Percentiles rank a stretch among this genome's conserved stretches.
These are phyloP conservation scores for Tribolium castaneum DNA, from an alignment of 1,140 invertebrate genomes.

Conservation along the genomic window DNA sequence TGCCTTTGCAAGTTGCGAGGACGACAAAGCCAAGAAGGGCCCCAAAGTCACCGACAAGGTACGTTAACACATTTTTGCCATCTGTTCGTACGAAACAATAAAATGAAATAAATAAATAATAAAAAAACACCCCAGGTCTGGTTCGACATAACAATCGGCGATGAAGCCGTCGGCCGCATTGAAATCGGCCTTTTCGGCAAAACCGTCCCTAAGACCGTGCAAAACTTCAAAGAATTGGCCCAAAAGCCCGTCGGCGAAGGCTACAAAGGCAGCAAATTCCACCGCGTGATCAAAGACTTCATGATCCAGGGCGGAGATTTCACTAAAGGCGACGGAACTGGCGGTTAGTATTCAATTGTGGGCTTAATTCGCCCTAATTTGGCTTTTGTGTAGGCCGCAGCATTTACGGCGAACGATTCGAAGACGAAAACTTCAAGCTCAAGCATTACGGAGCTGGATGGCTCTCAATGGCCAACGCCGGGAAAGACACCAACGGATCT, in stretches of 20 bases:
- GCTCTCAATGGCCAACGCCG: conserved; percentile 97
- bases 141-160: conserved; percentile 94
- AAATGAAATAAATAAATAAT: too few relatives aligned
- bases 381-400: conserved; percentile 75
- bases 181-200: conserved; percentile 95
- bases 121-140: conserved; percentile 77
- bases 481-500: conserved; percentile 97
- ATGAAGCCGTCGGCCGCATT: conserved; percentile 79
- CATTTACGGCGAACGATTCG: conserved; percentile 94
- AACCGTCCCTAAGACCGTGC: conserved; percentile 94
- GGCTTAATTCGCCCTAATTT: background rate
- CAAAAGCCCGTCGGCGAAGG: conserved; percentile 82
- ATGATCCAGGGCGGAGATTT: conserved; percentile 97
- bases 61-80: conserved; percentile 51
- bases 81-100: conserved; percentile 34
- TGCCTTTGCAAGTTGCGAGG: conserved; percentile 6
- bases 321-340: conserved; percentile 92
- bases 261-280: conserved; percentile 91
- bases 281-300: conserved; percentile 93
- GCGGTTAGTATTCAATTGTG: conserved; percentile 69
- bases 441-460: conserved; percentile 97
- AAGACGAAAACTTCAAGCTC: conserved; percentile 97
- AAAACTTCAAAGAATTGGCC: conserved; percentile 91
- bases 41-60: conserved; percentile 83
- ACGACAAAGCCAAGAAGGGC: conserved; percentile 67